phyloP scores from a whole-genome alignment of 1,140 invertebrate genomes.

The Charaxes varanes region DNA sequence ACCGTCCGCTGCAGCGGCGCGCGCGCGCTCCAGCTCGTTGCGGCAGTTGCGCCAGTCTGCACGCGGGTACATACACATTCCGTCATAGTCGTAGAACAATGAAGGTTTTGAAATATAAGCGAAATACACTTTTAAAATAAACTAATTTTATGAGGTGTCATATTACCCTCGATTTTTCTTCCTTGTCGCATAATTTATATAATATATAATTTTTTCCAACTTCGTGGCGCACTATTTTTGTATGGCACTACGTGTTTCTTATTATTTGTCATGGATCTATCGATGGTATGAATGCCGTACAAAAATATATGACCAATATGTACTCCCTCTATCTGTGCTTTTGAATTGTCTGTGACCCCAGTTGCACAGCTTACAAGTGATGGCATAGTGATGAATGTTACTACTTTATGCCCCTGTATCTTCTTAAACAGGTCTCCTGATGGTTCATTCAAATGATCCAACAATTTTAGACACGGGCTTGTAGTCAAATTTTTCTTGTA shows the following conservation, averaged over 20 bases:
- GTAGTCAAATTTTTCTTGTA: too few species aligned
- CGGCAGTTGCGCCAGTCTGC: constrained; percentile 58
- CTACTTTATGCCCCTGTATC: constrained; percentile 17
- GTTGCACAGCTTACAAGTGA: constrained; percentile 20
- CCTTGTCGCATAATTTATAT: constrained; percentile 21
- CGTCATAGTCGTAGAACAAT: too few species aligned
- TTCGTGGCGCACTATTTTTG: neutral
- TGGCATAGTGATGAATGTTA: constrained; percentile 17
- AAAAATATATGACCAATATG: neutral
- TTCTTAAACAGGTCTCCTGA: constrained; percentile 6
- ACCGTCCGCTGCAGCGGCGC: constrained; percentile 32
- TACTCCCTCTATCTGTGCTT: constrained; percentile 19
- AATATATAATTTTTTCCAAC: constrained; percentile 13
- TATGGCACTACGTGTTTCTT: neutral
- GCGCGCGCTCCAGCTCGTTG: constrained; percentile 50
- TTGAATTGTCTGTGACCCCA: constrained; percentile 18
- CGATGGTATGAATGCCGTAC: neutral
- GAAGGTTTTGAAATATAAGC: neutral
- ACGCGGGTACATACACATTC: neutral
- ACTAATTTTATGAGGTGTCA: neutral
- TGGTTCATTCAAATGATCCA: neutral
- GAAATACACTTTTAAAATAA: neutral
- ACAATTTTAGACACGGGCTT: too few species aligned
- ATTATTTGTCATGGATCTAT: neutral
- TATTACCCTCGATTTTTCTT: constrained; percentile 12